Conservation (phyloP, 2,113 vertebrate species). For the Callithrix jacchus region DNA sequence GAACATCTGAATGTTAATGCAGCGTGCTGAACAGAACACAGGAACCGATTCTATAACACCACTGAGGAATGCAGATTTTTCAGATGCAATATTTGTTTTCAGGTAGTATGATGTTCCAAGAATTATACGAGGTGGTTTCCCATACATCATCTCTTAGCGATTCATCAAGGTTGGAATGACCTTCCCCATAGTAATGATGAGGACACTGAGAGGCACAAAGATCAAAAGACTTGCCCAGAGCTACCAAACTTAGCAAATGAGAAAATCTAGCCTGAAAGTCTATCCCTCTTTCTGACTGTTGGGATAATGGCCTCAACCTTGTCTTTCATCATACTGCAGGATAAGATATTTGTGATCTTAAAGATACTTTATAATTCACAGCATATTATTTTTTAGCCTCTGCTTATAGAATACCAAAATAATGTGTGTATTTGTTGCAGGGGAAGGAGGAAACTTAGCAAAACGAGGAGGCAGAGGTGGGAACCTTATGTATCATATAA, state of each 20-base stretch:
- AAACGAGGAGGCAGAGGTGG: background rate
- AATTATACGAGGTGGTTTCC: conserved; percentile 53
- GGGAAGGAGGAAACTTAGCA: background rate
- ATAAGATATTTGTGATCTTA: background rate
- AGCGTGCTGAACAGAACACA: background rate
- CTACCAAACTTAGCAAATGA: background rate
- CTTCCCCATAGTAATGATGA: background rate
- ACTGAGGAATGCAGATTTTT: background rate
- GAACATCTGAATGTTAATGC: background rate
- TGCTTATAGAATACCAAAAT: background rate
- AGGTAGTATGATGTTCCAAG: background rate
- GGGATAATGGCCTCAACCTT: background rate
- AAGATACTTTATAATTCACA: background rate
- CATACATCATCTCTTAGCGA: conserved; percentile 48
- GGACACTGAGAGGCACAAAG: background rate
- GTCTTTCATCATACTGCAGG: background rate
- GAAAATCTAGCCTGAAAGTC: background rate
- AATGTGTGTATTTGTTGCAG: background rate
- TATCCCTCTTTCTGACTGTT: background rate
- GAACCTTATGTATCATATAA: background rate
- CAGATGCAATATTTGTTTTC: background rate
- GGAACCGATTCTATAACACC: background rate
- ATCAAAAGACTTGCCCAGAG: background rate
- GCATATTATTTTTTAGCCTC: background rate
- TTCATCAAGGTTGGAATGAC: background rate